Base-by-base conservation (phyloP, 2,797 vertebrate species). In the Chaenodraco wilsoni region DNA sequence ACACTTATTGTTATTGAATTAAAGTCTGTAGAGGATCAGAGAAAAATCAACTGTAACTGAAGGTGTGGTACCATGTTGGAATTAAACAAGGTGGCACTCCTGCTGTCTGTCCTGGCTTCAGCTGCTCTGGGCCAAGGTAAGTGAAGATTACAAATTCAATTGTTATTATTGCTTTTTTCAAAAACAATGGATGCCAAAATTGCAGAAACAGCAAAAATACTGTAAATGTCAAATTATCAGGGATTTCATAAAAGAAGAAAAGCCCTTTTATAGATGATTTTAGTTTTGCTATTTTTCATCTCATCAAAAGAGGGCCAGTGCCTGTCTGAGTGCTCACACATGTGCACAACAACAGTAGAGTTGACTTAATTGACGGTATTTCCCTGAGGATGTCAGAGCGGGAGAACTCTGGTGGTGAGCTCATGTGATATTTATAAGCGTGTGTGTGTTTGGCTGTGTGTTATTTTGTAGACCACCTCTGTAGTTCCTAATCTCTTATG, bases 51-150 rank as follows among this genome's bases (percentile, higher is more conserved):
- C 54, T 48, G 57, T 43, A 66, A 58, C 23, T 46, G 48, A 69
- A 46, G 72, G 78, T 71, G 70, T 67, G 88, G 71, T 76, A 87
- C 80, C 88, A 95, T 95, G 94, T 85, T 91, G 94, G 91, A 81
- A 90, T 90, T 95, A 87, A 90, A 69, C n/a, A 84, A 85, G 78
- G 84, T 90, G 87, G 72, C 82, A 37, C 74, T 94, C 48, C 73
- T 93, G 87, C 85, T 94, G 74, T 89, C 84, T 66, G 51, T 89
- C 54, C 80, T 95, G 82, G 82, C 89, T 66, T 75, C 79, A 51
- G 81, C 79, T 83, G 85, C 88, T 78, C 69, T 91, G 81, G 88
- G 87, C 73, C 94, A 94, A 95, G 94, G 95, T 95, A 93, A 82
- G 94, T 88, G 45, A 73, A 78, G 27, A 27, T 74, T 63, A 15